Conservation (phyloP, 2,113 vertebrate species). For the Antechinus flavipes region DNA sequence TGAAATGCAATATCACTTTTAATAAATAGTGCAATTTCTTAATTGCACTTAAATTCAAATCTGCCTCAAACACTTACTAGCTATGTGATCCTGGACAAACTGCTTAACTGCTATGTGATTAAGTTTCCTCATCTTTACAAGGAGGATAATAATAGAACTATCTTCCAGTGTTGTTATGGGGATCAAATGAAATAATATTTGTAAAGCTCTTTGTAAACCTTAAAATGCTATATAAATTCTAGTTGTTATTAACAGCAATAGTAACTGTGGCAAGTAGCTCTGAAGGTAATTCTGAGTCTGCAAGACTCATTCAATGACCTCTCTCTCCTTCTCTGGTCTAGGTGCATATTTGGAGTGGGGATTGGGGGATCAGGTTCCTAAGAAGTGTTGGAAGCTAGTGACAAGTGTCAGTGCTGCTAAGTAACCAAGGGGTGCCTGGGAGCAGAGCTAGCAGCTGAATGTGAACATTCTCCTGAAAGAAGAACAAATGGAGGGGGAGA, state of each 20-base stretch:
- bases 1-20: not conserved
- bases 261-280: not conserved
- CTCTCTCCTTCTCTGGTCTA: not conserved
- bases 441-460: not conserved
- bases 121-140: not conserved
- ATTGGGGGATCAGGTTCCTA: not conserved
- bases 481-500: not conserved
- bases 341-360: not conserved
- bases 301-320: not conserved
- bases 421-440: not conserved
- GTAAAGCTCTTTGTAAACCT: not conserved
- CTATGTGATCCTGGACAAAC: not conserved
- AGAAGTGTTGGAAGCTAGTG: not conserved
- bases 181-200: not conserved
- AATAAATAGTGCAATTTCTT: not conserved
- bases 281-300: not conserved
- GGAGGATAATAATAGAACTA: not conserved
- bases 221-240: not conserved
- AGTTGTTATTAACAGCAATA: not conserved
- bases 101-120: not conserved
- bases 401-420: not conserved
- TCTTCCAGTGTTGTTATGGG: not conserved
- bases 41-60: not conserved
- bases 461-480: not conserved
- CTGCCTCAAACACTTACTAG: not conserved